These are phyloP conservation scores for Merluccius polli DNA, from an alignment of 2,797 vertebrate species.

Conservation along the genomic window DNA sequence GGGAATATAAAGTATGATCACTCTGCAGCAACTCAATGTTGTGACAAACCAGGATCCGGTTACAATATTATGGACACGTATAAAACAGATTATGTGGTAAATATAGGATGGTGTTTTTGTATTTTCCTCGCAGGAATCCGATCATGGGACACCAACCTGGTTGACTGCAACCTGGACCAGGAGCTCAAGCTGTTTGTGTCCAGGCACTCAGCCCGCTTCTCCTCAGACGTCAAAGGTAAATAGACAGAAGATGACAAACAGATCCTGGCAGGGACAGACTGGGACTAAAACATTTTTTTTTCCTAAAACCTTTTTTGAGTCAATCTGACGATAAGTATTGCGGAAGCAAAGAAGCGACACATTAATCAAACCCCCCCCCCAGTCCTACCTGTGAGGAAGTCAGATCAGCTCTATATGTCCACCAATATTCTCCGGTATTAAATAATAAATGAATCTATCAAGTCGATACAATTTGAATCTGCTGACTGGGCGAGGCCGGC, in stretches of 20 bases:
- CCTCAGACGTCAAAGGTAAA: slow-evolving; percentile 93
- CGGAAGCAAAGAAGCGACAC: no score
- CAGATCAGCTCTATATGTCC: no score
- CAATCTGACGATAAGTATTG: no score
- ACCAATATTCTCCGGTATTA: no score
- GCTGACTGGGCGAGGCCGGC: background rate
- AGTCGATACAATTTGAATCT: background rate
- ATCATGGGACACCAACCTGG: slow-evolving; percentile 94
- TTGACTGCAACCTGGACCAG: slow-evolving; percentile 96
- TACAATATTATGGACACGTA: no score
- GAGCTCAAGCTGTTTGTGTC: slow-evolving; percentile 98
- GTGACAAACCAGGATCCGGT: background rate
- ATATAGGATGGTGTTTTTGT: slow-evolving; percentile 24
- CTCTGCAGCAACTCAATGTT: background rate
- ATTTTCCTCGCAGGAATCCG: slow-evolving; percentile 82
- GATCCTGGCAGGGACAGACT: background rate
- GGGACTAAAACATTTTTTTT: no score
- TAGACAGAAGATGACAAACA: background rate
- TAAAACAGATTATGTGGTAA: background rate
- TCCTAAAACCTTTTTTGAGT: no score
- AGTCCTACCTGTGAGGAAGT: no score
- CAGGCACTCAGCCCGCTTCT: slow-evolving; percentile 95
- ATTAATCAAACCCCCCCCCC: no score
- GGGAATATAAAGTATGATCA: background rate
- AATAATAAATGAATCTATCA: no score